phyloP scores from a whole-genome alignment of 1,140 invertebrate species.

The Rhagoletis zephyria region DNA sequence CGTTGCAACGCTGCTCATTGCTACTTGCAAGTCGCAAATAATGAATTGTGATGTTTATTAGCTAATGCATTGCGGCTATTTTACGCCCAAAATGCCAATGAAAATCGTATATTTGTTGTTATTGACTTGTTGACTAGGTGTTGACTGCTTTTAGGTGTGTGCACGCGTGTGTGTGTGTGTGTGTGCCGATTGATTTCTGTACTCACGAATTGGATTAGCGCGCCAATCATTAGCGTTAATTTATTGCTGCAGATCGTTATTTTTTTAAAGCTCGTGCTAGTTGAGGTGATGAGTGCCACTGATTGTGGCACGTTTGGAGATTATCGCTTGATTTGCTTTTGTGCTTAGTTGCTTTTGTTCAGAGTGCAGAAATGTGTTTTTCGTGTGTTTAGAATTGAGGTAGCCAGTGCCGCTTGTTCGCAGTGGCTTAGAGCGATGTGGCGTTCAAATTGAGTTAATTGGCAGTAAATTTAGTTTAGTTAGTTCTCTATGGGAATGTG shows the following conservation, averaged over 20 bases:
- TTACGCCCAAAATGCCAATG: slow-evolving; percentile 27
- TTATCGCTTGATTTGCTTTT: not conserved
- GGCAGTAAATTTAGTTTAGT: slow-evolving; percentile 13
- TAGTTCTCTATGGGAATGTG: not conserved
- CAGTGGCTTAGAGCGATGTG: not conserved
- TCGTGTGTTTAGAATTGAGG: not conserved
- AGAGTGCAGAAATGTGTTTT: not conserved
- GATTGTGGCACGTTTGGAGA: not conserved
- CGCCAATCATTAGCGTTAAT: slow-evolving; percentile 46
- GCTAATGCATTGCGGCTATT: slow-evolving; percentile 46
- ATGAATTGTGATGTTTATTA: slow-evolving; percentile 52
- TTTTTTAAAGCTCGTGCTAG: not conserved
- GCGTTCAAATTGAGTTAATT: not conserved
- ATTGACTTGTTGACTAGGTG: not conserved
- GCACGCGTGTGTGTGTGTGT: not conserved
- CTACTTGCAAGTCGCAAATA: slow-evolving; percentile 17
- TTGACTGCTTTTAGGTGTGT: not conserved
- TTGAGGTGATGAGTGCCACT: slow-evolving; percentile 12
- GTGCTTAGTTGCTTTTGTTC: not conserved
- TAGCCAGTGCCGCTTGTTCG: not conserved
- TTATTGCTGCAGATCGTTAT: not conserved
- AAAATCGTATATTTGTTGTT: not conserved
- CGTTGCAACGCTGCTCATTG: not conserved
- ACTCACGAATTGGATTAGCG: slow-evolving; percentile 19
- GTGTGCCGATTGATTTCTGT: slow-evolving; percentile 38